Evolutionary conservation across 2,797 vertebrate genomes (phyloP), one percentile per base, ranked within the genome.

Genomic region (Cryptoprocta ferox): DNA sequence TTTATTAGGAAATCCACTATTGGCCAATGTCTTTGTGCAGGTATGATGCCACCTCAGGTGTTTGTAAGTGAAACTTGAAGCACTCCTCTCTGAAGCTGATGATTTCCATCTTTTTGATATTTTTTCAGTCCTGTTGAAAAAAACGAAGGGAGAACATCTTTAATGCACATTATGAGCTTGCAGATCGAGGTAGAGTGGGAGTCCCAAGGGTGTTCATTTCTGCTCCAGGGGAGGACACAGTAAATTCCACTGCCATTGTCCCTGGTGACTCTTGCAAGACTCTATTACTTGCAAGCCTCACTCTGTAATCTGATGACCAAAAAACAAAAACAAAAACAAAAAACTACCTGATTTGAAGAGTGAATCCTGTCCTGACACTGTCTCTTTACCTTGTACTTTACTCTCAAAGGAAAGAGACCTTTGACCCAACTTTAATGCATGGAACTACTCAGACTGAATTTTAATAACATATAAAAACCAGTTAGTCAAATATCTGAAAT

Each of bases 161-260:
- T 2, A 15, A 26, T 39, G 61, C 50, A 3, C 28, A 2, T 30
- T 68, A 6, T 32, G 30, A 70, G 11, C 15, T 63, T 32, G 32
- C 32, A 7, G 5, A 59, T 5, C 24, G 30, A 83, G 24, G 50
- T 16, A 8, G 4, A 18, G 13, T 28, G 37, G 63, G 37, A 4
- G 3, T 18, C 39, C 12, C 37, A 28, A 10, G 18, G 0, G 14
- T 45, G 53, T 48, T 13, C 21, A 19, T 3, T 45, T 48, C 45
- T 48, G 32, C 26, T 66, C 7, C 14, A 6, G 2, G 32, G 45
- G 59, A 65, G 78, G 56, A 14, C 32, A 18, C 65, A 26, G 6
- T 71, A n/a, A 32, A 32, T 76, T 66, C 68, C n/a, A 4, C 9
- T 7, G 0, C 16, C 7, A 0, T 24, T 15, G 1, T 32, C 45